phyloP scores from a whole-genome alignment of 1,140 invertebrate species.

The Pseudoatta argentina region DNA sequence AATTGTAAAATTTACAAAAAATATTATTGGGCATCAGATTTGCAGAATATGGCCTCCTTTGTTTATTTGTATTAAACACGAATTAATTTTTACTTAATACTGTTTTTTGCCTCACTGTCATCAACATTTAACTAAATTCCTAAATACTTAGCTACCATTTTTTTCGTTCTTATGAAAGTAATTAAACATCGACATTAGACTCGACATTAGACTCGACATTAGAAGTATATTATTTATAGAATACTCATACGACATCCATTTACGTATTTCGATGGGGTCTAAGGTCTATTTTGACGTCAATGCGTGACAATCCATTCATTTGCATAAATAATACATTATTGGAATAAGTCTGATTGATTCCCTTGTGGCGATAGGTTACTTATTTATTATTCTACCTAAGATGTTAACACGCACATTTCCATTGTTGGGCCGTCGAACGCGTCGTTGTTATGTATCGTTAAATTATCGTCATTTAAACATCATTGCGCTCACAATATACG shows the following conservation, averaged over 20 bases:
- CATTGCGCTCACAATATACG: not conserved
- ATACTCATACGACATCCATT: not conserved
- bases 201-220: not conserved
- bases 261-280: not conserved
- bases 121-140: too few relatives aligned
- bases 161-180: not conserved
- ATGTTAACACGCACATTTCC: constrained; percentile 3
- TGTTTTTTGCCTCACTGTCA: too few relatives aligned
- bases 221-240: not conserved
- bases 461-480: constrained; percentile 5
- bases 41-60: too few relatives aligned
- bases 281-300: constrained; percentile 22
- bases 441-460: constrained; percentile 5
- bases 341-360: constrained; percentile 23
- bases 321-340: constrained; percentile 28
- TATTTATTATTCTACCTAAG: constrained; percentile 17
- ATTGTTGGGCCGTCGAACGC: constrained; percentile 7
- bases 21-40: too few relatives aligned
- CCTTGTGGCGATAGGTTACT: not conserved
- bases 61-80: too few relatives aligned
- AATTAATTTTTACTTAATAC: too few relatives aligned
- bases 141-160: too few relatives aligned
- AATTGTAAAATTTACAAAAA: too few relatives aligned
- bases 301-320: not conserved
- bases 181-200: not conserved